Evolutionary conservation across 2,888 invertebrate species (phyloP).

Genomic region (Congeria kusceri): DNA sequence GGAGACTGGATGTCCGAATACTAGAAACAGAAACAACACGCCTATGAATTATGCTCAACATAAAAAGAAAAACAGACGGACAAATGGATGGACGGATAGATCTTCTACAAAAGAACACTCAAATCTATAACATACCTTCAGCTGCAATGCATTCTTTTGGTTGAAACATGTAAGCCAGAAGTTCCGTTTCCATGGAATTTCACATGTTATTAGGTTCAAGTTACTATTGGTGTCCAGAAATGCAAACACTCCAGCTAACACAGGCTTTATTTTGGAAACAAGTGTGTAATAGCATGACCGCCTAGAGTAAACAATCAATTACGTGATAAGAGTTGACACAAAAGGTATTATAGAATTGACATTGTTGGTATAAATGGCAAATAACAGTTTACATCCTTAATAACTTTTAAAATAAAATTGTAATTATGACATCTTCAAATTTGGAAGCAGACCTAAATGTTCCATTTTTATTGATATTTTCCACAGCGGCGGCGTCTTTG

Average conservation of each 20-base stretch:
- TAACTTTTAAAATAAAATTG: too few relatives aligned
- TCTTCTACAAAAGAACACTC: too few relatives aligned
- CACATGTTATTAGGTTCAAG: conserved; percentile 33
- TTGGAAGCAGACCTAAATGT: conserved; percentile 74
- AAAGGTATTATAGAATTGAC: too few relatives aligned
- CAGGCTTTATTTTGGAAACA: neutral
- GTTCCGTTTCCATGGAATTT: conserved; percentile 65
- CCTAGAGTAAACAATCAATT: conserved; percentile 23
- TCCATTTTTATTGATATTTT: conserved; percentile 77
- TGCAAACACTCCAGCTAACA: conserved; percentile 10
- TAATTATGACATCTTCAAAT: too few relatives aligned
- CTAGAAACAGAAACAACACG: neutral
- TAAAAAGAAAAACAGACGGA: too few relatives aligned
- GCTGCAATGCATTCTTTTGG: conserved; percentile 56
- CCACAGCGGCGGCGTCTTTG: conserved; percentile 73
- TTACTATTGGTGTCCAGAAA: conserved; percentile 9
- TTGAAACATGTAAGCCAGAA: conserved; percentile 75
- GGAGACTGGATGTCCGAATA: neutral
- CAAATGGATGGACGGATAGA: too few relatives aligned
- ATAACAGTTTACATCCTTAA: too few relatives aligned
- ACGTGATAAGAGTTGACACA: neutral
- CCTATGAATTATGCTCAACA: too few relatives aligned
- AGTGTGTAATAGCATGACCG: conserved; percentile 5
- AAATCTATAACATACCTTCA: conserved; percentile 30
- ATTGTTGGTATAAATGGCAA: too few relatives aligned